Evolutionary conservation across 2,797 vertebrate genomes (phyloP).

Genomic region (Pseudochromis fuscus): DNA sequence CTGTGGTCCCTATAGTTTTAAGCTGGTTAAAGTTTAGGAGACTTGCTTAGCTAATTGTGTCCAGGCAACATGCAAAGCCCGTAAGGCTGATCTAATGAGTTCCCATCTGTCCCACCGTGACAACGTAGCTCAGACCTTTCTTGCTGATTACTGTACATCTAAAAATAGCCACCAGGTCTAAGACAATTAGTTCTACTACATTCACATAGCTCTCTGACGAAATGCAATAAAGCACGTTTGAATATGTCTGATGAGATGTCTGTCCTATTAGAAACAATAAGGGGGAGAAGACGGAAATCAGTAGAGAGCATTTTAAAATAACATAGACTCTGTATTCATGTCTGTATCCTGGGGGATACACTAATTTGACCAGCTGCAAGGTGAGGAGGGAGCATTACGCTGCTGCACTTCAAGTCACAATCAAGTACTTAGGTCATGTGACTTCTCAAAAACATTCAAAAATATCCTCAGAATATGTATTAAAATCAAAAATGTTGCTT

Average conservation of each 20-base stretch:
- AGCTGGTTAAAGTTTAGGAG: conserved; percentile 78
- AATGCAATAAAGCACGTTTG: conserved; percentile 8
- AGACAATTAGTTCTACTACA: conserved; percentile 52
- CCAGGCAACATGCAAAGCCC: conserved; percentile 62
- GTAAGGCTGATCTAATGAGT: conserved; percentile 76
- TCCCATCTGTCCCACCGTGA: conserved; percentile 71
- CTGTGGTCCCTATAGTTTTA: conserved; percentile 58
- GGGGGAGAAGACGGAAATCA: conserved; percentile 3
- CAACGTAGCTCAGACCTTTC: conserved; percentile 55
- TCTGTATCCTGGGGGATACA: too few species aligned
- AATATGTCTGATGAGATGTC: conserved; percentile 11
- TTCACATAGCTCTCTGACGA: conserved; percentile 18
- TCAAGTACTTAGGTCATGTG: too few species aligned
- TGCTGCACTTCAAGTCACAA: too few species aligned
- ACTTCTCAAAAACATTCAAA: too few species aligned
- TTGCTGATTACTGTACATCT: conserved; percentile 60
- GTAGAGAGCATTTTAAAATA: neutral
- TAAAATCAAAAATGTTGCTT: too few species aligned
- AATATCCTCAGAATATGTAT: too few species aligned
- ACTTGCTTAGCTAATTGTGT: conserved; percentile 76
- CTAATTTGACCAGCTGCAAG: too few species aligned
- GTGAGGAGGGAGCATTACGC: too few species aligned
- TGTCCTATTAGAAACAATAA: neutral
- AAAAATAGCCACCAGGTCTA: conserved; percentile 63
- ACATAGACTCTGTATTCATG: neutral